Evolutionary conservation across 2,888 invertebrate genomes (phyloP), one percentile per base, ranked within the genome.

Genomic region (Actias luna): DNA sequence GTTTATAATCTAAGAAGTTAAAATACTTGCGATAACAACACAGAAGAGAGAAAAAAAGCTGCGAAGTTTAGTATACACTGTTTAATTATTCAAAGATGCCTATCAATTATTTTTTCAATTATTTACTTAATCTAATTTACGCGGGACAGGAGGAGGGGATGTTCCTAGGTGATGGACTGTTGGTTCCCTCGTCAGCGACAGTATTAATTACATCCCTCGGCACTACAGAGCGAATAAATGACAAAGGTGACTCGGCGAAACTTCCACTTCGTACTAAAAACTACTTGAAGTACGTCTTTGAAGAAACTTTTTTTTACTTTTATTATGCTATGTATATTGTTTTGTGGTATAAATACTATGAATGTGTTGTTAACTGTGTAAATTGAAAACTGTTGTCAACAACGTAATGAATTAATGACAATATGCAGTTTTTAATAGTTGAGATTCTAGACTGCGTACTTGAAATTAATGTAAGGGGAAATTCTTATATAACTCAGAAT

Each of bases 161-260:
- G 52, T 27, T 52, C 52, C 25, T 5, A 1, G 29, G 55, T 29
- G 55, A 55, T 29, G 14, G n/a, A 55, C 29, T 29, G 55, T 55
- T 55, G 16, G 16, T 29, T 55, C 36, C 57, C 25, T 25, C 50
- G 35, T 29, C 55, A 55, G 12, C 29, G 55, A 27, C 42, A 39
- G 8, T 33, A 60, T 63, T 63, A 63, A 63, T 63, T 63, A 60
- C 59, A 63, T 55, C 29, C 16, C 52, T n/a, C 16, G 55, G 29
- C 52, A n/a, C 36, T 22, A 36, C 25, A 25, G 36, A 39, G 39
- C 33, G 46, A 50, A 31, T 50, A 60, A 36, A 63, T 36, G 63
- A 63, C 59, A 63, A 63, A 62, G 50, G 62, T 63, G 63, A 63
- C 63, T 63, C 50, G 57, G 16, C 61, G 22, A 16, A 33, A 31